Evolutionary conservation across 2,888 invertebrate species (phyloP), one percentile per base, ranked within the genome.

Genomic region (Cyclophora punctaria): DNA sequence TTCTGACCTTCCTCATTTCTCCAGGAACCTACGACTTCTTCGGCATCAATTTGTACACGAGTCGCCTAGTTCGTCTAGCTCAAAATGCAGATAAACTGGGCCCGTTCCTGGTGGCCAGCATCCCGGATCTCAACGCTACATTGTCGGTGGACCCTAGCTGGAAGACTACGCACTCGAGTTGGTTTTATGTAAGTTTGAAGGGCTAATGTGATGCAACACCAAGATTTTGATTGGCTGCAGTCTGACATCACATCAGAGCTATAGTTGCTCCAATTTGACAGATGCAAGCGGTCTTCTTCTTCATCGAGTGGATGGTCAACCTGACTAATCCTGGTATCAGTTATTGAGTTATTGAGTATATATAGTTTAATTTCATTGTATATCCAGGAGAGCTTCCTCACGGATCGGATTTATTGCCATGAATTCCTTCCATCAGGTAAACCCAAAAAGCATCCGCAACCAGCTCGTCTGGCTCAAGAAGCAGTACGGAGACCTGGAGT

Each of bases 41-140:
- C 46, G 90, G 80, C 0, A 50, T 90, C 20, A 91, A 91, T 61
- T 79, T 86, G 59, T 91, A 91, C 66, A 82, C 86, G 0, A 67
- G 72, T 0, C 58, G 64, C 0, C 3, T 63, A 2, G 63, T 73
- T 1, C 58, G 67, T 0, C 50, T 50, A 2, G 63, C 60, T 0
- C 48, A 43, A 0, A 54, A 52, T 0, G 62, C 58, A 0, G 67
- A 73, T 41, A n/a, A n/a, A 1, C 34, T 56, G 0, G 54, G 48
- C 0, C 34, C 53, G 0, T 69, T 63, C 50, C 73, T 74, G 3
- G 67, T 80, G 1, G 57, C 56, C 0, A 66, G 66, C 0, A 57
- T 58, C 0, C 55, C 62, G 0, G 72, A 73, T 7, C 40, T 75
- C 3, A 57, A 60, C 4, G 64, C 61, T 0, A 53, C 56, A 57